These are phyloP conservation scores for Calliopsis andreniformis DNA, from an alignment of 1,140 invertebrate species.

Conservation along the genomic window DNA sequence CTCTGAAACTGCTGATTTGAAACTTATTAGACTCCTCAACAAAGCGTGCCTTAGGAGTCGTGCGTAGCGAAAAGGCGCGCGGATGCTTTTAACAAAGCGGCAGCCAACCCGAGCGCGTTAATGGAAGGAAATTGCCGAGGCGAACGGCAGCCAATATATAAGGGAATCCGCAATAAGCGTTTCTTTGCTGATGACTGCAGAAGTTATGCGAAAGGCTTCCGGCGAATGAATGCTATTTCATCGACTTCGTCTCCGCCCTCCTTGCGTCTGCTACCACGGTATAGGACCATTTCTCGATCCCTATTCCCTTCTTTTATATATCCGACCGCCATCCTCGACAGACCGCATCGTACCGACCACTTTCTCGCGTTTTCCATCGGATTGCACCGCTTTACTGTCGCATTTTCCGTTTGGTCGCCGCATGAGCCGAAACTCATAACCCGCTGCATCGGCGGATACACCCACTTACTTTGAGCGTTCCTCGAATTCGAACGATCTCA, in stretches of 20 bases:
- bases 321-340: slow-evolving; percentile 23
- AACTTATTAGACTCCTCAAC: no score
- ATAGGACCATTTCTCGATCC: slow-evolving; percentile 35
- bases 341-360: slow-evolving; percentile 42
- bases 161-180: slow-evolving; percentile 43
- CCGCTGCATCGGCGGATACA: neutral
- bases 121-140: slow-evolving; percentile 51
- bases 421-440: neutral
- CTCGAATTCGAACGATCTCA: neutral
- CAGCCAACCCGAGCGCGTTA: slow-evolving; percentile 36
- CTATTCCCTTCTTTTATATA: slow-evolving; percentile 30
- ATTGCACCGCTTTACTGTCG: slow-evolving; percentile 43
- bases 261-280: neutral
- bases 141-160: slow-evolving; percentile 40
- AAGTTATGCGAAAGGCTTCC: slow-evolving; percentile 60
- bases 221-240: slow-evolving; percentile 61
- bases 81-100: slow-evolving; percentile 44
- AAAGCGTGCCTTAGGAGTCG: neutral
- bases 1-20: no score
- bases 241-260: neutral
- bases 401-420: slow-evolving; percentile 38
- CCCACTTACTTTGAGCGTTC: neutral
- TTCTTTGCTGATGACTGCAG: slow-evolving; percentile 56
- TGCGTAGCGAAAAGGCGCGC: slow-evolving; percentile 21
- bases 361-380: slow-evolving; percentile 49